Evolutionary conservation across 2,888 invertebrate genomes (phyloP).

Genomic region (Sesia bembeciformis): DNA sequence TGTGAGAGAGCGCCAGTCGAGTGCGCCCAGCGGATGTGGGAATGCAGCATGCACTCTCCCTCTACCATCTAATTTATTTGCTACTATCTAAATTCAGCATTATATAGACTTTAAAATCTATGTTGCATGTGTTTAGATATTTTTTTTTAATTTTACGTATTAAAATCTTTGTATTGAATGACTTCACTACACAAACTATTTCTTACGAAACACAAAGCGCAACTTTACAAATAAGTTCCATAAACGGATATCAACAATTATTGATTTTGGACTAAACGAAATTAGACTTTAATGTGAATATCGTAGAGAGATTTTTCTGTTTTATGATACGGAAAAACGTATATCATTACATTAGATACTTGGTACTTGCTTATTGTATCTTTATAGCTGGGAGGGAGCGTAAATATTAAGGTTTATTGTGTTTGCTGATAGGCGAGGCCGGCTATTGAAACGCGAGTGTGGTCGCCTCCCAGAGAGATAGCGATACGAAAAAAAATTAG

Average conservation of each 20-base stretch:
- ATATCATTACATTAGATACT: too few relatives aligned
- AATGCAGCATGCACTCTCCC: too few relatives aligned
- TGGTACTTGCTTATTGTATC: conserved; percentile 60
- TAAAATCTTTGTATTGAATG: too few relatives aligned
- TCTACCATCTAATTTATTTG: too few relatives aligned
- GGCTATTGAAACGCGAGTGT: conserved; percentile 46
- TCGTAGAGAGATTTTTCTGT: conserved; percentile 15
- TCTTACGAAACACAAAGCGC: conserved; percentile 9
- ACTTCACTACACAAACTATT: too few relatives aligned
- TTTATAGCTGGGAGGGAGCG: conserved; percentile 60
- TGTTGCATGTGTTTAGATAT: too few relatives aligned
- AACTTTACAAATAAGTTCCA: conserved; percentile 57
- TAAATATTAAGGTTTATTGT: conserved; percentile 70
- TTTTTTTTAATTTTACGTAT: too few relatives aligned
- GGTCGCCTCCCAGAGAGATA: conserved; percentile 62
- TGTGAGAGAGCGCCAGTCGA: too few relatives aligned
- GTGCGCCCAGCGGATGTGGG: too few relatives aligned
- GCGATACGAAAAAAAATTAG: conserved; percentile 26
- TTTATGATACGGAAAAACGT: too few relatives aligned
- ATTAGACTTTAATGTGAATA: conserved; percentile 9
- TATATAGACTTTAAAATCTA: too few relatives aligned
- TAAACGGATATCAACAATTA: conserved; percentile 35
- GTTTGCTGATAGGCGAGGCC: conserved; percentile 59
- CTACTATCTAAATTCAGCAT: too few relatives aligned
- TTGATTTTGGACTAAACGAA: conserved; percentile 20